Conservation (phyloP, 2,888 invertebrate species). For the Oscheius sp. region DNA sequence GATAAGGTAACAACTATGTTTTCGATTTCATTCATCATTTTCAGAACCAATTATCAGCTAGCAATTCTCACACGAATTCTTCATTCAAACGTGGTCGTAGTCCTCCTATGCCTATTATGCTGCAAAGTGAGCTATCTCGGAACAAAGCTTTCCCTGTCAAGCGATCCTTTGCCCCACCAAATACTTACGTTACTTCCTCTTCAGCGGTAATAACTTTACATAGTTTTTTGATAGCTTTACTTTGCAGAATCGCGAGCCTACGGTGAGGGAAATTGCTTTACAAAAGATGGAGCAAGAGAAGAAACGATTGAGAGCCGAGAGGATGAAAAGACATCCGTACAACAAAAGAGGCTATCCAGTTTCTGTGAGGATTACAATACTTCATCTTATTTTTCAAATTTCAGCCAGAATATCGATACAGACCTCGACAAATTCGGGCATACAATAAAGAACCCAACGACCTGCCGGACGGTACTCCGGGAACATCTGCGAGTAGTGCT, state of each 20-base stretch:
- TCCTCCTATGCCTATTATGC: background rate
- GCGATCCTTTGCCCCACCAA: background rate
- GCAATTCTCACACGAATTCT: too few species aligned
- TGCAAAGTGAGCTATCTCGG: background rate
- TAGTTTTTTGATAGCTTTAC: background rate
- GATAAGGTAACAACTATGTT: background rate
- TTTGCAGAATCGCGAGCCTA: background rate
- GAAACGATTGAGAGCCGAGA: background rate
- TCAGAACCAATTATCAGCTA: too few species aligned
- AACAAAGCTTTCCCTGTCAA: background rate
- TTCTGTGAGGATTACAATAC: too few species aligned
- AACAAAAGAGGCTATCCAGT: too few species aligned
- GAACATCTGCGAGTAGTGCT: too few species aligned
- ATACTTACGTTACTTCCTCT: too few species aligned
- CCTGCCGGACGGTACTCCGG: too few species aligned
- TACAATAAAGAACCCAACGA: background rate
- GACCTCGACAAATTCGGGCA: background rate
- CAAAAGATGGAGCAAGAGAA: slow-evolving; percentile 5
- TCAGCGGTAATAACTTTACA: background rate
- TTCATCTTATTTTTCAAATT: background rate
- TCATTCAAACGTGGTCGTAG: background rate
- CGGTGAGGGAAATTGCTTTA: slow-evolving; percentile 6
- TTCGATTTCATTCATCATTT: background rate
- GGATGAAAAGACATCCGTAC: too few species aligned
- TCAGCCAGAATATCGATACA: background rate